Conservation (phyloP, 1,140 invertebrate genomes). For the Dolichoris vasculosae region DNA sequence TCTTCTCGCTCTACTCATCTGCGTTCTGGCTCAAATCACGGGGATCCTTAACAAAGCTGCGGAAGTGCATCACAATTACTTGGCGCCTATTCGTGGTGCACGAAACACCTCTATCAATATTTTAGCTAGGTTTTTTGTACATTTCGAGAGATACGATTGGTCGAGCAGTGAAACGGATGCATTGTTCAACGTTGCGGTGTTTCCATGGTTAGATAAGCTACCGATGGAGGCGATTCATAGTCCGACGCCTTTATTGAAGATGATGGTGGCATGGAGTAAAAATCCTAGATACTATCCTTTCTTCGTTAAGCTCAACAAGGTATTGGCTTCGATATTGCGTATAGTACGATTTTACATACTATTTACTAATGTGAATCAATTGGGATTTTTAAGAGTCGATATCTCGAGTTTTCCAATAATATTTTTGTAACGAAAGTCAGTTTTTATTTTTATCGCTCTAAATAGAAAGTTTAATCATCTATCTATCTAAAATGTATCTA, state of each 20-base stretch:
- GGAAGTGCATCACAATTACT: slow-evolving; percentile 78
- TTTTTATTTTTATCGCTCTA: too few species aligned
- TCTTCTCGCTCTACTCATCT: slow-evolving; percentile 83
- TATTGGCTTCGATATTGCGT: slow-evolving; percentile 60
- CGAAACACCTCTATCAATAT: slow-evolving; percentile 77
- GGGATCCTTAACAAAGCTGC: slow-evolving; percentile 76
- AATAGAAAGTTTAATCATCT: too few species aligned
- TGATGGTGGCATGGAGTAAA: slow-evolving; percentile 85
- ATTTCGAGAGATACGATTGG: slow-evolving; percentile 87
- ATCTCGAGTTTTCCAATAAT: background rate
- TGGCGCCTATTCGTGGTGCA: slow-evolving; percentile 81
- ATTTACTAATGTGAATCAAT: background rate
- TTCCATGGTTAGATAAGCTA: slow-evolving; percentile 86
- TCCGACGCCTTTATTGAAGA: slow-evolving; percentile 87
- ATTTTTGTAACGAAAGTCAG: too few species aligned
- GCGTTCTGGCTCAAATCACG: slow-evolving; percentile 79
- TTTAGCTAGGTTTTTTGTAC: slow-evolving; percentile 84
- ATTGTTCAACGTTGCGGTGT: slow-evolving; percentile 86
- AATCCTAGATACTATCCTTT: slow-evolving; percentile 85
- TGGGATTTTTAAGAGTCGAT: background rate
- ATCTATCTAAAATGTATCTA: too few species aligned
- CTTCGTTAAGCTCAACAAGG: slow-evolving; percentile 77
- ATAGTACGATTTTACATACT: background rate
- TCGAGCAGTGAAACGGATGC: slow-evolving; percentile 81
- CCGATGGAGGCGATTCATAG: slow-evolving; percentile 87